Conservation (phyloP, 2,797 vertebrate species). For the Lophius americanus region DNA sequence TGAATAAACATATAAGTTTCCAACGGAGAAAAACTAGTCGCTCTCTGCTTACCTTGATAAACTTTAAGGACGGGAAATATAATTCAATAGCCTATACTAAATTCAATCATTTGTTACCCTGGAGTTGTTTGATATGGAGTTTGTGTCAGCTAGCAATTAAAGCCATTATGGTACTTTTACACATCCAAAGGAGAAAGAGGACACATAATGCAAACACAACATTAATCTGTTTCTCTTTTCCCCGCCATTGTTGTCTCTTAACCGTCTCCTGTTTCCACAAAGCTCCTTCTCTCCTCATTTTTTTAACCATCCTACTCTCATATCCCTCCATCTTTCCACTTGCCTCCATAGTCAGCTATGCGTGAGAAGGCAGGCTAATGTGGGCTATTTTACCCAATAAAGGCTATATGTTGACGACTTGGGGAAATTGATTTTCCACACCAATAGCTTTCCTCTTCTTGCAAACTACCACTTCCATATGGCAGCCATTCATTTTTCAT, state of each 20-base stretch:
- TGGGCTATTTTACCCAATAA: constrained; percentile 68
- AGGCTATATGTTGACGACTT: constrained; percentile 61
- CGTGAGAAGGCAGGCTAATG: constrained; percentile 68
- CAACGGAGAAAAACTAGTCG: background rate
- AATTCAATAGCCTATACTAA: background rate
- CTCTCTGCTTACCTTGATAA: constrained; percentile 6
- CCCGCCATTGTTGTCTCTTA: background rate
- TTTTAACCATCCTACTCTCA: constrained; percentile 18
- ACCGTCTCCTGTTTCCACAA: background rate
- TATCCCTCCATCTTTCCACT: constrained; percentile 23
- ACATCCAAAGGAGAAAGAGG: constrained; percentile 10
- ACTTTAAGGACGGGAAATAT: background rate
- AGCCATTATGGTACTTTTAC: background rate
- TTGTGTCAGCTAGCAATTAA: constrained; percentile 4
- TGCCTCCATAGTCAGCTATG: constrained; percentile 47
- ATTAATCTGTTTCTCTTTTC: constrained; percentile 9
- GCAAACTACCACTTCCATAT: constrained; percentile 60
- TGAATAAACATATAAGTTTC: background rate
- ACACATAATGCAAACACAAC: background rate
- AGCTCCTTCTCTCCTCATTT: constrained; percentile 4
- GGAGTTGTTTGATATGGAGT: constrained; percentile 9
- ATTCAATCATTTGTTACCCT: background rate
- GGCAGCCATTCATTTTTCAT: constrained; percentile 70
- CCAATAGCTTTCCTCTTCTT: constrained; percentile 62
- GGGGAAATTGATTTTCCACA: constrained; percentile 79